Evolutionary conservation across 2,888 invertebrate species (phyloP).

Genomic region (Abrostola triplasia): DNA sequence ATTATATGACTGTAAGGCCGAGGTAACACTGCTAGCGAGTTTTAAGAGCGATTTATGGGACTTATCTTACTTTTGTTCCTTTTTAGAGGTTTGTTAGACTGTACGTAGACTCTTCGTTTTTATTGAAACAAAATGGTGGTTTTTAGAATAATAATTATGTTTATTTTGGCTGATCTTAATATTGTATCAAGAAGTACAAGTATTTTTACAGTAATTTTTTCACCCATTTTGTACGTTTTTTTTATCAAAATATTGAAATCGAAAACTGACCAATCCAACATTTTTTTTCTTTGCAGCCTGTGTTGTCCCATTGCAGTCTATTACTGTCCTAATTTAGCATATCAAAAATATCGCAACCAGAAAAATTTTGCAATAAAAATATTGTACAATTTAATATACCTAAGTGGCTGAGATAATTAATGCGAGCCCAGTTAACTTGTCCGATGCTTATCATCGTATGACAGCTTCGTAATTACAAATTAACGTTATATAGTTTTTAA

Average conservation of each 20-base stretch:
- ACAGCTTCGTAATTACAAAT: constrained; percentile 31
- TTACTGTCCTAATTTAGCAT: too few species aligned
- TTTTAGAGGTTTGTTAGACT: neutral
- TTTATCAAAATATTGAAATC: too few species aligned
- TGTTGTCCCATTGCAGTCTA: too few species aligned
- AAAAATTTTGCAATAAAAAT: neutral
- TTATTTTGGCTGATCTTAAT: too few species aligned
- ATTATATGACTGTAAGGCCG: constrained; percentile 24
- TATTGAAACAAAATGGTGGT: too few species aligned
- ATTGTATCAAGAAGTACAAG: too few species aligned
- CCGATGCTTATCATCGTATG: constrained; percentile 33
- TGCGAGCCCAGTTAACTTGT: constrained; percentile 32
- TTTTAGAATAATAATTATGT: too few species aligned
- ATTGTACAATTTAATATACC: neutral
- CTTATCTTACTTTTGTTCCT: neutral
- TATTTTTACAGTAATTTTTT: too few species aligned
- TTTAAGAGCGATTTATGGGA: neutral
- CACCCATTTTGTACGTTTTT: too few species aligned
- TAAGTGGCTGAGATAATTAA: neutral
- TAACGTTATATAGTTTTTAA: constrained; percentile 27
- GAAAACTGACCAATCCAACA: too few species aligned
- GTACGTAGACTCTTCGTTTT: neutral
- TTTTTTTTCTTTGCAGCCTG: too few species aligned
- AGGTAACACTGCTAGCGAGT: constrained; percentile 15
- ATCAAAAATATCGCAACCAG: neutral